A percentile compares a stretch with the other conserved stretches of the same genome.
phyloP scores from a whole-genome alignment of 2,113 vertebrate species.

The Excalfactoria chinensis region DNA sequence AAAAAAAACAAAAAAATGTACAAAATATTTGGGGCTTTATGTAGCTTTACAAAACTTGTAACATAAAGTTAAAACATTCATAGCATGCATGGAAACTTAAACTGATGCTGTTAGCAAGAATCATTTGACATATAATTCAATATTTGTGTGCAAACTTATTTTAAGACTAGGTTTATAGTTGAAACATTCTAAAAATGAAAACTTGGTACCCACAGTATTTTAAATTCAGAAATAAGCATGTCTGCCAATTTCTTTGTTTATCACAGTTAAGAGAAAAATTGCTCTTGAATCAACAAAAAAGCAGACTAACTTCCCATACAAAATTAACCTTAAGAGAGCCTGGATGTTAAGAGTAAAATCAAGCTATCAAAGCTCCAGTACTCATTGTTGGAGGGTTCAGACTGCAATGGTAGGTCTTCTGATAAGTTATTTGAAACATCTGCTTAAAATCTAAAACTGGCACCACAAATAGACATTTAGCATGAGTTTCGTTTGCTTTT shows the following conservation, averaged over 20 bases:
- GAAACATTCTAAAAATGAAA: not conserved
- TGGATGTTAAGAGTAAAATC: not conserved
- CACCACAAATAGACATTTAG: not conserved
- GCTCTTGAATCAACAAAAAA: not conserved
- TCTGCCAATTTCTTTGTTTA: not conserved
- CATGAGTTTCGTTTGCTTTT: not conserved
- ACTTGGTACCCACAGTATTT: not conserved
- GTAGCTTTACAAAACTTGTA: not conserved
- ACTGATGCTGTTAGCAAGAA: not conserved
- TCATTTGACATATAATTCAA: not conserved
- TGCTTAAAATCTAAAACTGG: not conserved
- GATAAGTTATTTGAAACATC: not conserved
- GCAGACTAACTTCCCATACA: not conserved
- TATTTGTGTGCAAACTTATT: not conserved
- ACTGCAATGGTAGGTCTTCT: not conserved
- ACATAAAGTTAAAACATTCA: not conserved
- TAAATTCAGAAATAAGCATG: not conserved
- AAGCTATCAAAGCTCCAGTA: not conserved
- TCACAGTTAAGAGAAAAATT: not conserved
- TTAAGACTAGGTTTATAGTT: not conserved
- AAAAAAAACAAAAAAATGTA: not conserved
- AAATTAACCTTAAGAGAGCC: not conserved
- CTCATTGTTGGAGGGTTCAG: not conserved
- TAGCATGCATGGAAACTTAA: not conserved
- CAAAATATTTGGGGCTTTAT: not conserved